Base-by-base conservation (phyloP, 2,888 invertebrate genomes). In the Brenthis daphne region DNA sequence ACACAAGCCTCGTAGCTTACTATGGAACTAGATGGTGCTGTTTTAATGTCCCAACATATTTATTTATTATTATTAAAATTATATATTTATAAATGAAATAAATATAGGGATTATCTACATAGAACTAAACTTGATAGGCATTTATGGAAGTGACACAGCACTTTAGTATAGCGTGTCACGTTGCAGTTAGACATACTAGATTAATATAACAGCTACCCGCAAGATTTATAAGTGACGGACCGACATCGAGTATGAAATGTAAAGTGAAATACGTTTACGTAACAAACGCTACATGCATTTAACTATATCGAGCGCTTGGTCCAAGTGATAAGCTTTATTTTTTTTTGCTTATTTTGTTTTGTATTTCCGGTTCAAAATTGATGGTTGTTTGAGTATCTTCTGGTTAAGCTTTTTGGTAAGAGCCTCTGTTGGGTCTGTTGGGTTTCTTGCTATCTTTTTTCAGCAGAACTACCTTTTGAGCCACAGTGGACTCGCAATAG, bases 211-310 rank as follows among this genome's bases (percentile, higher is more conserved):
- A 53, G 64, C 58, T 51, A 57, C 58, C 50, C 29, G 57, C 43
- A 60, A 67, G 57, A 67, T 70, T 64, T 67, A 70, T 70, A 65
- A 61, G 51, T 33, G 65, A 71, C 68, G 54, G 68, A 54, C 71
- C 54, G 64, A 65, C 65, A 66, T 54, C 63, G 64, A 65, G 65
- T 72, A 70, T 69, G 69, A 69, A 72, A 57, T 68, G 65, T 69
- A 70, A 70, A 70, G 70, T 67, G 72, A 65, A 57, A 51, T 71
- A 68, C 57, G 68, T 69, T 75, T 75, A 73, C 75, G 76, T 74
- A 75, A 76, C 61, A 50, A n/a, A 74, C 73, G 74, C 70, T 73
- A 69, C 75, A 64, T 57, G 67, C 69, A 68, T 70, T 71, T 69
- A 58, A 54, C 43, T 48, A 57, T 69, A 33, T 47, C 1, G 51